Base-by-base conservation (phyloP, 2,797 vertebrate species). In the Gymnoscopelus microlampas region DNA sequence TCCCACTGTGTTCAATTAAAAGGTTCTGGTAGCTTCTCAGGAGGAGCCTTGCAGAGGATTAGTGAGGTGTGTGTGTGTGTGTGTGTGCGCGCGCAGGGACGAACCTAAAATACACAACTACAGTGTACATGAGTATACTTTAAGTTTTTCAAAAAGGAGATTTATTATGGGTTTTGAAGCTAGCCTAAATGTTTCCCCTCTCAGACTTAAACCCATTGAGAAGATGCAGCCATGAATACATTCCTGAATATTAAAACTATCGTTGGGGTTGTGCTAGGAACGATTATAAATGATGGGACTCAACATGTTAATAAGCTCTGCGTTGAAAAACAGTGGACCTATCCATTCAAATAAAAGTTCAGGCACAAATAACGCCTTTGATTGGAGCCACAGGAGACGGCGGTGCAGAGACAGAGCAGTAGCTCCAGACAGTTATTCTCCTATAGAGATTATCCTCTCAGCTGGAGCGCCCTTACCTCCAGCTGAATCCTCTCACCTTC, bases 1-100 rank as follows among this genome's bases (percentile, higher is more conserved):
- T 85, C 78, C 85, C 85, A 63, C 23, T 78, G 73, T 71, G 63
- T 77, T 84, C 82, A 84, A 92, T 91, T 87, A 90, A 83, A 67
- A 62, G 58, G 48, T 62, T 53, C 51, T 63, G 13, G 19, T 67
- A 71, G 70, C n/a, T 57, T 26, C 77, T 83, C 71, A 69, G 29
- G 64, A 47, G 70, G 26, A 29, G 71, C 57, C 65, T 81, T 83
- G 48, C 24, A 74, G 60, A 51, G 62, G 81, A 76, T 83, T 76
- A 73, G 72, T 61, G 57, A 61, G 54, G 65, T 74, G 11, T 1
- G 13, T 61, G 1, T 53, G 15, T 62, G 10, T 53, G 50, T 26
- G n/a, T 15, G n/a, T 15, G 48, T 49, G 7, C 13, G 48, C 2
- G 3, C 13, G 48, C 11, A 19, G 19, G 19, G 19, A 19, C 19